phyloP scores from a whole-genome alignment of 2,113 vertebrate species.

The Meriones unguiculatus region DNA sequence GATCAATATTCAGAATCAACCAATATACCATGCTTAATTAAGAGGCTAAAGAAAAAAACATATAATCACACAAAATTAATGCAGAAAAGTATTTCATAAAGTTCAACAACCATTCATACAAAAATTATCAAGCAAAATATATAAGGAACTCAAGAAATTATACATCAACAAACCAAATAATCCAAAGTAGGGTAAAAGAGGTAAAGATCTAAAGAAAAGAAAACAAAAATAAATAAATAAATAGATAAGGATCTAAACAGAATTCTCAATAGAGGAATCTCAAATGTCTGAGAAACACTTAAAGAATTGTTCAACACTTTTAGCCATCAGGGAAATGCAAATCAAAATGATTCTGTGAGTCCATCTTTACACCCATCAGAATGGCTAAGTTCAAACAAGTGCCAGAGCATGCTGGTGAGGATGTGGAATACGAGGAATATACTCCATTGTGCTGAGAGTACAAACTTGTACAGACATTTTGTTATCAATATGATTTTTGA shows the following conservation, averaged over 20 bases:
- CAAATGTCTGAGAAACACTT: not conserved
- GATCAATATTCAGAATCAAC: too few relatives aligned
- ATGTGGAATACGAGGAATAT: too few relatives aligned
- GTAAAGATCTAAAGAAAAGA: constrained; percentile 89
- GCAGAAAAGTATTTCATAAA: not conserved
- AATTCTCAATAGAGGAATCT: not conserved
- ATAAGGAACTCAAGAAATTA: not conserved
- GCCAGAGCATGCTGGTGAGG: too few relatives aligned
- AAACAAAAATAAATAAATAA: too few relatives aligned
- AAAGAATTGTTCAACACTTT: not conserved
- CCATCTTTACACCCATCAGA: too few relatives aligned
- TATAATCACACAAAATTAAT: not conserved
- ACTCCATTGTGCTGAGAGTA: too few relatives aligned
- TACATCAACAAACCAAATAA: not conserved
- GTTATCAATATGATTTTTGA: too few relatives aligned
- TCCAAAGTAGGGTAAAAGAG: constrained; percentile 74
- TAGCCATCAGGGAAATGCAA: not conserved
- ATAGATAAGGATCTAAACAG: not conserved
- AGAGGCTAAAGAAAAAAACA: not conserved
- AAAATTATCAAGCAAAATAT: not conserved
- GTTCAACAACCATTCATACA: not conserved
- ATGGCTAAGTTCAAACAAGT: too few relatives aligned
- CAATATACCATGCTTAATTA: not conserved
- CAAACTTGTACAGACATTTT: too few relatives aligned
- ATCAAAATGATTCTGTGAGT: not conserved